Base-by-base conservation (phyloP, 2,113 vertebrate genomes). In the Prietella phreatophila region DNA sequence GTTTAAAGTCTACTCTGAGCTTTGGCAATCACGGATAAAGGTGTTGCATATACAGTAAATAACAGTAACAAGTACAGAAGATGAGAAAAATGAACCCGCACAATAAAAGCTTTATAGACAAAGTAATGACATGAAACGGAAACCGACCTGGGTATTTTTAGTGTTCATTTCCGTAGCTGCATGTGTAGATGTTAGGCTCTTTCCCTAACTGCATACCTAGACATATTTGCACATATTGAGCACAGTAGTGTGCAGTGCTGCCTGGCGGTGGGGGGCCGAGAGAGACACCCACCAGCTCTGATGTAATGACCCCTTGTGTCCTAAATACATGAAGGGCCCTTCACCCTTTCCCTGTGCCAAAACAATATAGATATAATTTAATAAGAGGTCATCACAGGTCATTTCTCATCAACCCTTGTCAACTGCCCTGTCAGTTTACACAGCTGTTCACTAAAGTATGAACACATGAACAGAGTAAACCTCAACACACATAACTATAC, bases 151-250 rank as follows among this genome's bases (percentile, higher is more conserved):
- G 5, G 20, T 55, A n/a, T 82, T 83, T 75, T 10, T 67, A 30
- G 19, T 85, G 50, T 84, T 61, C 55, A 76, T 86, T 83, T 85
- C 39, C 84, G 42, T 55, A 76, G 39, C 55, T 83, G 86, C 50
- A 83, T 88, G 19, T 79, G 65, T 53, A 85, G 84, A 86, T 84
- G 87, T 84, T 81, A 76, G 42, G 78, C 78, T 88, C 42, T 6
- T 47, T 53, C 76, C 27, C 76, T 79, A n/a, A 78, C 75, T 47
- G 25, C 13, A 78, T 19, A n/a, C 47, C 25, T 2, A 1, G 9
- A 10, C 10, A 50, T 10, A 15, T 53, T 15, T 78, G 25, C 5
- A n/a, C 53, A 53, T 50, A n/a, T 50, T 78, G 27, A 50, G 42
- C 9, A 17, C 25, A 53, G 47, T 19, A 55, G 27, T 79, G 47